Evolutionary conservation across 2,113 vertebrate species (phyloP).

Genomic region (Drymodes brunneopygia): DNA sequence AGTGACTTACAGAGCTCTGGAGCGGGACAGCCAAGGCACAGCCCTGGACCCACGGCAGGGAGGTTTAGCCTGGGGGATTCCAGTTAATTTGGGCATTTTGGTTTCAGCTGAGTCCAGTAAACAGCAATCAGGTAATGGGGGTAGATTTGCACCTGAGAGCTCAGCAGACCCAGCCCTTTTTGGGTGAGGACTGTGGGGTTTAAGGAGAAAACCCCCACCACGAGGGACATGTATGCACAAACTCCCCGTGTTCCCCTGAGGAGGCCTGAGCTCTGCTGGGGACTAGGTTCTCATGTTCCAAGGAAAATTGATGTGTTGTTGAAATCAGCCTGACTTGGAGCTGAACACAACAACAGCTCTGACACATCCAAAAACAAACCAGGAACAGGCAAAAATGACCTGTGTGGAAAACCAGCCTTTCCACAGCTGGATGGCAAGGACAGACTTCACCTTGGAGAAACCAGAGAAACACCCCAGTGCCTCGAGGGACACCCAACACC

Average conservation of each 20-base stretch:
- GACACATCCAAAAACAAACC: background rate
- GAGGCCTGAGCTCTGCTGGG: background rate
- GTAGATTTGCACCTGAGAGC: background rate
- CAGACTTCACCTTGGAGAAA: background rate
- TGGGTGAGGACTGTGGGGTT: background rate
- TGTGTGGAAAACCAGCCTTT: background rate
- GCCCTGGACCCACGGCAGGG: rapidly evolving
- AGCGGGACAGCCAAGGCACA: no score
- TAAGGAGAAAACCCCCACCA: background rate
- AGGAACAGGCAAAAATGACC: background rate
- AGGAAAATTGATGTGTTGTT: background rate
- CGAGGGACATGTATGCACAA: rapidly evolving
- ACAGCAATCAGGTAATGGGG: background rate
- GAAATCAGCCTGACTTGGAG: background rate
- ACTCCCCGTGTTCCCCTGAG: rapidly evolving
- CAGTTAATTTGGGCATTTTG: background rate
- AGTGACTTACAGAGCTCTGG: background rate
- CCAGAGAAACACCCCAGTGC: background rate
- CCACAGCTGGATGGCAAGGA: background rate
- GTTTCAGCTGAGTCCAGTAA: background rate
- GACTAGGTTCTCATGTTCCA: rapidly evolving
- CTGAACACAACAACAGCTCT: background rate
- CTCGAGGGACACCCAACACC: rapidly evolving
- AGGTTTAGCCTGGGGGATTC: background rate
- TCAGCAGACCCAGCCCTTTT: background rate